Conservation (phyloP, 2,888 invertebrate genomes). For the Tethea ocularis region DNA sequence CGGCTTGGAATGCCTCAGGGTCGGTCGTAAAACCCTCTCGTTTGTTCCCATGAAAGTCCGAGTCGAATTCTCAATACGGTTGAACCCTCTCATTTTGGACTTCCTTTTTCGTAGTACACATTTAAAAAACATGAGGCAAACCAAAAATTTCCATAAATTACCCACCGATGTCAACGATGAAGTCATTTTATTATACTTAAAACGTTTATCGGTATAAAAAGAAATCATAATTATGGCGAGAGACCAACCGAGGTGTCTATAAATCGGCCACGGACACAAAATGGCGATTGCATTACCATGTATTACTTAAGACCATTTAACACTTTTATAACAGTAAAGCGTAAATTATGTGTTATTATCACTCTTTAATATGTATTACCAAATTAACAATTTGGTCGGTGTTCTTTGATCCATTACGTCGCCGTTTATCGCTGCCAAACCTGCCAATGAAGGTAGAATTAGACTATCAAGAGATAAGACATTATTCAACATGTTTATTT, state of each 20-base stretch:
- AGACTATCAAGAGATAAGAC: background rate
- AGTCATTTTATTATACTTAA: slow-evolving; percentile 44
- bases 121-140: slow-evolving; percentile 49
- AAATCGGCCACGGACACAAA: slow-evolving; percentile 42
- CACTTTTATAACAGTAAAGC: slow-evolving; percentile 18
- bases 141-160: slow-evolving; percentile 48
- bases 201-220: slow-evolving; percentile 44
- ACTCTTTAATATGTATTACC: slow-evolving; percentile 17
- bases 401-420: no score
- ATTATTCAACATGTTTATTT: no score
- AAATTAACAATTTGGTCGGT: background rate
- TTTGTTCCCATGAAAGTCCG: slow-evolving; percentile 27
- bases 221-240: slow-evolving; percentile 28
- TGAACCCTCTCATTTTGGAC: slow-evolving; percentile 35
- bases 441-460: background rate
- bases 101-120: slow-evolving; percentile 29
- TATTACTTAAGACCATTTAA: background rate
- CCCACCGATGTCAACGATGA: slow-evolving; percentile 44
- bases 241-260: slow-evolving; percentile 41
- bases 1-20: background rate
- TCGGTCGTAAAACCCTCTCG: slow-evolving; percentile 10
- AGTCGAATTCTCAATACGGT: slow-evolving; percentile 26
- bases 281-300: slow-evolving; percentile 5
- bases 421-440: background rate
- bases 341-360: slow-evolving; percentile 22